phyloP scores from a whole-genome alignment of 2,113 vertebrate species.

The Dicerorhinus sumatrensis region DNA sequence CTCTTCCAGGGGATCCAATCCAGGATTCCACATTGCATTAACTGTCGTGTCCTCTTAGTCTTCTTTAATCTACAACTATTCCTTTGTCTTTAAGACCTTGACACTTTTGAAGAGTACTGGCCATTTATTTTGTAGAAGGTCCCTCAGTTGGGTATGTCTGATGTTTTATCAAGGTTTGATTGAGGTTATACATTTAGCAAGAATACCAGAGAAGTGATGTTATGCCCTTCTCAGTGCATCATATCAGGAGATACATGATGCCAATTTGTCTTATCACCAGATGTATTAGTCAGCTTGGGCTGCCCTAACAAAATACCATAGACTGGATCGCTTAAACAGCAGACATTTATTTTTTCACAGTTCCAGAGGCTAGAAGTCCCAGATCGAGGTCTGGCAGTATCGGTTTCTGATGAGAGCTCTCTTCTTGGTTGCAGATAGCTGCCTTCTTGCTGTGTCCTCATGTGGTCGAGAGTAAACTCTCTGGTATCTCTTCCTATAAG shows the following conservation, averaged over 20 bases:
- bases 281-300: background rate
- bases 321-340: background rate
- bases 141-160: background rate
- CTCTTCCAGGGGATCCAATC: background rate
- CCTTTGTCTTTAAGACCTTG: background rate
- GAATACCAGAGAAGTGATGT: background rate
- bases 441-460: background rate
- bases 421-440: background rate
- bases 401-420: background rate
- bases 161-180: background rate
- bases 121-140: background rate
- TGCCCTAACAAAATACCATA: background rate
- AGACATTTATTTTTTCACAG: background rate
- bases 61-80: background rate
- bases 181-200: background rate
- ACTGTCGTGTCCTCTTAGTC: background rate
- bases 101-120: background rate
- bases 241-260: background rate
- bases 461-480: background rate
- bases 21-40: background rate
- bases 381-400: background rate
- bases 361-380: background rate
- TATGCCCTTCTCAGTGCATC: background rate
- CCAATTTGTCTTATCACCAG: background rate
- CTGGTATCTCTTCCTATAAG: background rate